Evolutionary conservation across 2,888 invertebrate species (phyloP), one percentile per base, ranked within the genome.

Genomic region (Nephrotoma guestfalica): DNA sequence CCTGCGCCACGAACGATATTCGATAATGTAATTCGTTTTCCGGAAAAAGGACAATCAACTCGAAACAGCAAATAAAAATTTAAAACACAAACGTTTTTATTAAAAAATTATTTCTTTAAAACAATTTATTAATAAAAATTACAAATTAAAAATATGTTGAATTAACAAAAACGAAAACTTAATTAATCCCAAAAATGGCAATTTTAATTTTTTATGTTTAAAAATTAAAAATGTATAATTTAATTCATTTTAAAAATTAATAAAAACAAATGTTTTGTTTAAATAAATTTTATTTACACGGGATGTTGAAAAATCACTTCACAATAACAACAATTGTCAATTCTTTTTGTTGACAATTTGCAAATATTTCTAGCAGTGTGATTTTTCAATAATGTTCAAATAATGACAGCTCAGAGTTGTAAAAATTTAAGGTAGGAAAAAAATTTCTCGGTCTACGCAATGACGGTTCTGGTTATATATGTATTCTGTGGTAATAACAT

Each of bases 1-100:
- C 96, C 97, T 0, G 94, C 98, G 88, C 96, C 98, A 0, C 93
- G 98, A 86, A 94, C 94, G 57, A 95, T 98, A n/a, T 95, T 95
- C 89, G 97, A 98, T 89, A 96, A 94, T 84, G 94, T 97, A 0
- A 91, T 97, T 9, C 90, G 90, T 42, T 91, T 89, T 87, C 88
- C 90, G 1, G 93, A 94, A 87, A 92, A 95, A 85, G 92, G 93
- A 42, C 90, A 92, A n/a, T n/a, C n/a, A n/a, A n/a, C n/a, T n/a
- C n/a, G n/a, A n/a, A n/a, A n/a, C n/a, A n/a, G n/a, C n/a, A n/a
- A n/a, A n/a, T n/a, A n/a, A n/a, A n/a, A n/a, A n/a, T n/a, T n/a
- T n/a, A n/a, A n/a, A n/a, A n/a, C n/a, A n/a, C n/a, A n/a, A n/a
- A n/a, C n/a, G n/a, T n/a, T 57, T 57, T 57, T 18, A 18, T 57